phyloP scores from a whole-genome alignment of 2,888 invertebrate species.

The Ornithoptera priamus region DNA sequence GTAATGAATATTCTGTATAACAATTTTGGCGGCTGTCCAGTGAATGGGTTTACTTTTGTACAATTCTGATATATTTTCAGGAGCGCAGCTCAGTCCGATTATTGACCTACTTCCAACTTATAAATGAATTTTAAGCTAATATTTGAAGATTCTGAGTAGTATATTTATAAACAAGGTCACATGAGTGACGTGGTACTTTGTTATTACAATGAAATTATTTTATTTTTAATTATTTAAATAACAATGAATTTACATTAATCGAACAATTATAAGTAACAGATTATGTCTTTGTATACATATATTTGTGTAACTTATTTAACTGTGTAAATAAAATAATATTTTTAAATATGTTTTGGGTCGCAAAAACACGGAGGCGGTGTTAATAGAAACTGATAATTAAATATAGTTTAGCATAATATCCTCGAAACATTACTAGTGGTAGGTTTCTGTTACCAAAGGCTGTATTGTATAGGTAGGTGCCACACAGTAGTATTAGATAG shows the following conservation, averaged over 20 bases:
- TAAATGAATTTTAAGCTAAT: slow-evolving; percentile 13
- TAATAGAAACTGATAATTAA: background rate
- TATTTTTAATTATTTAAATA: no score
- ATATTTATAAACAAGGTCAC: slow-evolving; percentile 25
- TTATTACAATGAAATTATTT: background rate
- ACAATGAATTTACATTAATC: no score
- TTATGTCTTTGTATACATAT: background rate
- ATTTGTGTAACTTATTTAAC: background rate
- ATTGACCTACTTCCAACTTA: slow-evolving; percentile 56
- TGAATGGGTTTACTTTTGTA: slow-evolving; percentile 39
- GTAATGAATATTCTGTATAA: background rate
- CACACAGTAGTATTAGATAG: no score
- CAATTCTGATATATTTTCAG: slow-evolving; percentile 53
- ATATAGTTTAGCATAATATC: no score
- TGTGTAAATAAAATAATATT: background rate
- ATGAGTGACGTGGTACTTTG: background rate
- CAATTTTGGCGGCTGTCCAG: slow-evolving; percentile 52
- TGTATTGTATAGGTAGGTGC: no score
- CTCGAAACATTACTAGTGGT: no score
- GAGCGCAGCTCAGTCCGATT: slow-evolving; percentile 44
- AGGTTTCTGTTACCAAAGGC: no score
- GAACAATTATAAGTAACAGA: no score
- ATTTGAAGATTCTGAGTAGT: slow-evolving; percentile 12
- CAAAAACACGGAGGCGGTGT: background rate
- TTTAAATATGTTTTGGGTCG: background rate